Evolutionary conservation across 2,888 invertebrate species (phyloP).

Genomic region (Rutpela maculata): DNA sequence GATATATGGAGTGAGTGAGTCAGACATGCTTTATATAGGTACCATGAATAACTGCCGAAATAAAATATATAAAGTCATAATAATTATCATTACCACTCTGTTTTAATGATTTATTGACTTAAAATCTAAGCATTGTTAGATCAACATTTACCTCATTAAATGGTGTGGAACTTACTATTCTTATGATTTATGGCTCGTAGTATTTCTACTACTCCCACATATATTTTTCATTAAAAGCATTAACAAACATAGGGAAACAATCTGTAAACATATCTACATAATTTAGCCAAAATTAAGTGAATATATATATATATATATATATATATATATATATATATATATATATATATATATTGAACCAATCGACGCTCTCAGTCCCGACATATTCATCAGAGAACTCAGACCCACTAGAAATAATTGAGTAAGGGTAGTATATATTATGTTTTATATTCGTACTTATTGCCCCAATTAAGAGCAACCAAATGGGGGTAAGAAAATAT

Average conservation of each 20-base stretch:
- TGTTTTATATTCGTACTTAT: no score
- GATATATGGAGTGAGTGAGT: no score
- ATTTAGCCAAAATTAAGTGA: conserved; percentile 12
- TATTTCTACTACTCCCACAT: conserved; percentile 27
- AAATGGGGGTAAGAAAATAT: no score
- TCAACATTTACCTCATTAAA: conserved; percentile 28
- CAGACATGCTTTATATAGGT: neutral
- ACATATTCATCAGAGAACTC: no score
- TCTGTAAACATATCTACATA: conserved; percentile 9
- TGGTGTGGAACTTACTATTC: conserved; percentile 33
- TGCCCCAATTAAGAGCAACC: no score
- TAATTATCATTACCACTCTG: neutral
- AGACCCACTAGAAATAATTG: no score
- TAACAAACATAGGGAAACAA: conserved; percentile 15
- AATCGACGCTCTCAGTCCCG: no score
- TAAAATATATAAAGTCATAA: conserved; percentile 4
- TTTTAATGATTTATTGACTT: conserved; percentile 28
- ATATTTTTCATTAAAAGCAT: conserved; percentile 17
- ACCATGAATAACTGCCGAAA: neutral
- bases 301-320: no score
- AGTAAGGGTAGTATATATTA: no score
- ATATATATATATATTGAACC: no score
- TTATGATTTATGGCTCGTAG: conserved; percentile 30
- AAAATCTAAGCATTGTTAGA: conserved; percentile 27
- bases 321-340: no score